A percentile compares a stretch with the other conserved stretches of the same genome.
These are phyloP conservation scores for Pimpla rufipes DNA, from an alignment of 2,888 invertebrate species.

Conservation along the genomic window DNA sequence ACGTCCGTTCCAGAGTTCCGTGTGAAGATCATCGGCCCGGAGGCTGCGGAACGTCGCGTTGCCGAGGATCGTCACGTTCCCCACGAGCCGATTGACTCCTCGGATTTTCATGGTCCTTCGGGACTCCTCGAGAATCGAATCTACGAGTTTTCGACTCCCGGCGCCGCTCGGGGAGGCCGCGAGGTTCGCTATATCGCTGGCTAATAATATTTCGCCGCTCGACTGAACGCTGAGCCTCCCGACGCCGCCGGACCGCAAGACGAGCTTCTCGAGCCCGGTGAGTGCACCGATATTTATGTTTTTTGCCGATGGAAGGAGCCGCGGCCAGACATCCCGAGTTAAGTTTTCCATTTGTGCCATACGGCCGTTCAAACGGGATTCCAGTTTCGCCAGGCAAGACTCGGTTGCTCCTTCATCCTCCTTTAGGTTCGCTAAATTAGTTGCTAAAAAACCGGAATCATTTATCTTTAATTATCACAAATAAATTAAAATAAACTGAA, in stretches of 20 bases:
- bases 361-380: slow-evolving; percentile 70
- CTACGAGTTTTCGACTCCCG: background rate
- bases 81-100: slow-evolving; percentile 55
- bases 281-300: slow-evolving; percentile 65
- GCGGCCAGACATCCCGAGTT: slow-evolving; percentile 69
- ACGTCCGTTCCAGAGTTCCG: slow-evolving; percentile 72
- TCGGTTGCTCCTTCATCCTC: slow-evolving; percentile 56
- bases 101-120: slow-evolving; percentile 26
- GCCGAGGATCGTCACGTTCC: slow-evolving; percentile 69
- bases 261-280: slow-evolving; percentile 67
- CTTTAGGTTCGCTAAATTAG: slow-evolving; percentile 44
- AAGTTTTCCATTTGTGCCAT: slow-evolving; percentile 71
- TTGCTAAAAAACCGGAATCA: background rate
- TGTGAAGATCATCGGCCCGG: slow-evolving; percentile 71
- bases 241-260: slow-evolving; percentile 67
- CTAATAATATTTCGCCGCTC: slow-evolving; percentile 32
- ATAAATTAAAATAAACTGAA: background rate
- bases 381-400: slow-evolving; percentile 74
- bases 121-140: slow-evolving; percentile 33
- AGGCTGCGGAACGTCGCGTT: slow-evolving; percentile 74
- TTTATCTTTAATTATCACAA: too few relatives aligned
- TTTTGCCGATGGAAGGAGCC: slow-evolving; percentile 67
- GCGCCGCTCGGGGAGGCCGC: background rate
- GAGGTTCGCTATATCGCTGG: slow-evolving; percentile 23
- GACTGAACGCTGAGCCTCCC: slow-evolving; percentile 7